Evolutionary conservation across 1,140 invertebrate species (phyloP).

Genomic region (Macrostomum lignano): DNA sequence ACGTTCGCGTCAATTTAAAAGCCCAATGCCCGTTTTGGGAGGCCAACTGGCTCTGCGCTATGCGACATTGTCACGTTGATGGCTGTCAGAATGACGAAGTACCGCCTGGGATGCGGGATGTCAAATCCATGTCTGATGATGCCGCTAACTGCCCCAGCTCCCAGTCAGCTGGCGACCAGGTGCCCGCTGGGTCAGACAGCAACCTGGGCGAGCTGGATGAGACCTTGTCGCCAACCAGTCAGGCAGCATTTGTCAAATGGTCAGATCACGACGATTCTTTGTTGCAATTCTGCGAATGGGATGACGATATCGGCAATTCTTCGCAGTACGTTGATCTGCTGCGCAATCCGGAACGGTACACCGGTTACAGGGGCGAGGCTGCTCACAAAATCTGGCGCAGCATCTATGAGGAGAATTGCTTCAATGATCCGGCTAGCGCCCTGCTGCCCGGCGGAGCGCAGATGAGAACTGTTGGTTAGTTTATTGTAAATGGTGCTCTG

Average conservation of each 20-base stretch:
- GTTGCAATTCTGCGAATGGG: conserved; percentile 53
- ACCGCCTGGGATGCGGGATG: conserved; percentile 10
- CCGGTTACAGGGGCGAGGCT: conserved; percentile 68
- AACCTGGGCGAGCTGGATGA: no score
- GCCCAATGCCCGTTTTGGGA: conserved; percentile 67
- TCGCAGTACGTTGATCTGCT: conserved; percentile 61
- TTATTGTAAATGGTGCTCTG: no score
- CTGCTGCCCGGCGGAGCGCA: no score
- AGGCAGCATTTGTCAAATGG: conserved; percentile 1
- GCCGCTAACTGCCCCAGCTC: neutral
- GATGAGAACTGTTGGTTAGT: no score
- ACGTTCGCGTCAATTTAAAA: conserved; percentile 48
- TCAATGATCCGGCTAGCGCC: no score
- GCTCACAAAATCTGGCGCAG: conserved; percentile 77
- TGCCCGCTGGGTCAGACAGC: conserved; percentile 1
- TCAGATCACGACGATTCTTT: neutral
- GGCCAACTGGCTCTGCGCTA: conserved; percentile 62
- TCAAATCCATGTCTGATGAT: neutral
- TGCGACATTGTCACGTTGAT: conserved; percentile 57
- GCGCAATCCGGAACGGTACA: conserved; percentile 82
- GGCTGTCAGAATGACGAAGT: conserved; percentile 40
- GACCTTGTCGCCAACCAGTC: neutral
- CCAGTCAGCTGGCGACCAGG: neutral
- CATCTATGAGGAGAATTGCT: conserved; percentile 97
- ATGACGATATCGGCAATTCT: conserved; percentile 46